These are phyloP conservation scores for Drosophila rhopaloa DNA, from an alignment of 1,140 invertebrate genomes.

Conservation along the genomic window DNA sequence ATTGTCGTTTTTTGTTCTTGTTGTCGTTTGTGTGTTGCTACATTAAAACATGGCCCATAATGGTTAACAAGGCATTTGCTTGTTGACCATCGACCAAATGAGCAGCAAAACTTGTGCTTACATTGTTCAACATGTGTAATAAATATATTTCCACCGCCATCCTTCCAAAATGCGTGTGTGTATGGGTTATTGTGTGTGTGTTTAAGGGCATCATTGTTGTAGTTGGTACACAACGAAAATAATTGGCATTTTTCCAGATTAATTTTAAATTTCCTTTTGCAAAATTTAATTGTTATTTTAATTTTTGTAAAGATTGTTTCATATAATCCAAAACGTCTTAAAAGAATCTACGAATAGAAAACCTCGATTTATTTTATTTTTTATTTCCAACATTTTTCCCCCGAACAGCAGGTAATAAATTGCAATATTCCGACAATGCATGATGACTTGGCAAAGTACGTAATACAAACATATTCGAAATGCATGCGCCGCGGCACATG, in stretches of 20 bases:
- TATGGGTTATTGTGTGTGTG: constrained; percentile 9
- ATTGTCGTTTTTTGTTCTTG: constrained; percentile 62
- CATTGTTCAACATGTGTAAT: constrained; percentile 81
- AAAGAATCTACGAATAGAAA: no score
- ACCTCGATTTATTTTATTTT: constrained; percentile 12
- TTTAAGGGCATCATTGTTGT: constrained; percentile 6
- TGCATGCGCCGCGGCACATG: constrained; percentile 58
- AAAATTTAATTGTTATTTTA: no score
- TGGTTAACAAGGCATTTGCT: constrained; percentile 81
- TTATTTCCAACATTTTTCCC: not conserved
- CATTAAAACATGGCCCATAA: constrained; percentile 81
- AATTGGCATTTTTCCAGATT: not conserved
- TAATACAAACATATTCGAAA: constrained; percentile 36
- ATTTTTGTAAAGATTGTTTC: no score
- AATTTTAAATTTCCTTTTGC: not conserved
- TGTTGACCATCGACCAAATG: constrained; percentile 74
- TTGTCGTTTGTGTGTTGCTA: constrained; percentile 57
- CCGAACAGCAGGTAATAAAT: constrained; percentile 67
- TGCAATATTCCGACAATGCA: constrained; percentile 47
- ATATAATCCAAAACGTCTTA: no score
- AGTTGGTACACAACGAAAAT: not conserved
- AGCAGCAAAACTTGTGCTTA: constrained; percentile 77
- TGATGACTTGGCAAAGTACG: constrained; percentile 42
- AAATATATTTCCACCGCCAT: constrained; percentile 68
- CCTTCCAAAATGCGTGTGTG: constrained; percentile 7